Base-by-base conservation (phyloP, 2,888 invertebrate species). In the Ornithoptera alexandrae region DNA sequence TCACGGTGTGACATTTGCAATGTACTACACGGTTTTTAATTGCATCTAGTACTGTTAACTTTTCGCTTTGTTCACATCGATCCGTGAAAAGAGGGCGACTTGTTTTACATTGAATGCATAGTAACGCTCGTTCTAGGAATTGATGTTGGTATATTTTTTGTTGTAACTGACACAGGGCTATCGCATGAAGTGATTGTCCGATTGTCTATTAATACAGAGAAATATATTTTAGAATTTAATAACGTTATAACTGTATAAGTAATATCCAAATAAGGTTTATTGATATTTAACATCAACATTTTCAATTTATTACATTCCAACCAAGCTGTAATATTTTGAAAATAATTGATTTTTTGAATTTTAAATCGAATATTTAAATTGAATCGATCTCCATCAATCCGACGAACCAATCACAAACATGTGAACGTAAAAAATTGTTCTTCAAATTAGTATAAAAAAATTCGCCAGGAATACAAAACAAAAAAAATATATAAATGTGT, bases 51-150 rank as follows among this genome's bases (percentile, higher is more conserved):
- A 62, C 70, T 70, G 70, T 70, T 70, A 70, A 56, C 63, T 66
- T 24, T 22, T 63, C 42, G 63, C 63, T 67, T 70, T 70, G 70
- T 70, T 70, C 59, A 18, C 59, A 17, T 60, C 56, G 58, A n/a
- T 10, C 39, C n/a, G 68, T 63, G 53, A 67, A 70, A 70, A 67
- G 70, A 67, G 70, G 70, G 24, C 66, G 67, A 60, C 58, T 39
- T 58, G 67, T 67, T 70, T 70, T 70, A 60, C 70, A 70, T 67
- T 67, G 59, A 70, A 70, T 70, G 63, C 59, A 62, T 62, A 67
- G 56, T 57, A 67, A 63, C 67, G 70, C 66, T 57, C 65, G 62
- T 70, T 59, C 67, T 63, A 59, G 22, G 66, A 70, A 70, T 70
- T 62, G 17, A 70, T 66, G 70, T 70, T 70, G 66, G 53, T 62